A percentile compares a stretch with the other conserved stretches of the same genome.
phyloP scores from a whole-genome alignment of 1,140 invertebrate species.

The Cydia fagiglandana region DNA sequence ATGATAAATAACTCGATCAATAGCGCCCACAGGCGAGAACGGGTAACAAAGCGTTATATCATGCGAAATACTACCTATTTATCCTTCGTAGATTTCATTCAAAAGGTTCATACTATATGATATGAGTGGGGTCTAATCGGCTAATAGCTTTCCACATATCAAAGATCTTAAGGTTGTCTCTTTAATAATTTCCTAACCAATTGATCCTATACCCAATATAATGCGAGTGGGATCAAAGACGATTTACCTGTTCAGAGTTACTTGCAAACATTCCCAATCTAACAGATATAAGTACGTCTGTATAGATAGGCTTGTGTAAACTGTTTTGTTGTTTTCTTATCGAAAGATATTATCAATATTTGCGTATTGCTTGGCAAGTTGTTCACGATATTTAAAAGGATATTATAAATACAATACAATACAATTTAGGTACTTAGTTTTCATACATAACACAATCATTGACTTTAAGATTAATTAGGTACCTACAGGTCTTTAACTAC shows the following conservation, averaged over 20 bases:
- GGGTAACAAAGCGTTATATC: neutral
- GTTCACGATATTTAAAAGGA: too few relatives aligned
- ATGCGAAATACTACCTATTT: neutral
- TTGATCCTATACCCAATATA: slow-evolving; percentile 17
- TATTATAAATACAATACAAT: too few relatives aligned
- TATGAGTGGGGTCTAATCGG: slow-evolving; percentile 17
- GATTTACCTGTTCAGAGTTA: neutral
- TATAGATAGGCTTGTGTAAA: neutral
- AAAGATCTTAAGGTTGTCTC: slow-evolving; percentile 26
- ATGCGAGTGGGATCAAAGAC: slow-evolving; percentile 20
- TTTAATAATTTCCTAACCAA: slow-evolving; percentile 14
- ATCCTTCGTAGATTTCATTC: neutral
- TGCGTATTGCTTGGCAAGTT: too few relatives aligned
- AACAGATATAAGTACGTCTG: neutral
- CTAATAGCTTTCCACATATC: slow-evolving; percentile 23
- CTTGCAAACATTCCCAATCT: slow-evolving; percentile 4
- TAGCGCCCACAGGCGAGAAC: neutral
- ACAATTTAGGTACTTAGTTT: too few relatives aligned
- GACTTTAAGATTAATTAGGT: too few relatives aligned
- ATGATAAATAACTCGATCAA: slow-evolving; percentile 5
- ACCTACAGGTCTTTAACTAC: too few relatives aligned
- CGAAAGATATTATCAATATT: neutral
- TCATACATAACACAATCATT: too few relatives aligned
- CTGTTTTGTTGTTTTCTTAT: neutral
- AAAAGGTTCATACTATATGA: slow-evolving; percentile 9